Conservation (phyloP, 2,797 vertebrate genomes). For the Peromyscus attwateri region DNA sequence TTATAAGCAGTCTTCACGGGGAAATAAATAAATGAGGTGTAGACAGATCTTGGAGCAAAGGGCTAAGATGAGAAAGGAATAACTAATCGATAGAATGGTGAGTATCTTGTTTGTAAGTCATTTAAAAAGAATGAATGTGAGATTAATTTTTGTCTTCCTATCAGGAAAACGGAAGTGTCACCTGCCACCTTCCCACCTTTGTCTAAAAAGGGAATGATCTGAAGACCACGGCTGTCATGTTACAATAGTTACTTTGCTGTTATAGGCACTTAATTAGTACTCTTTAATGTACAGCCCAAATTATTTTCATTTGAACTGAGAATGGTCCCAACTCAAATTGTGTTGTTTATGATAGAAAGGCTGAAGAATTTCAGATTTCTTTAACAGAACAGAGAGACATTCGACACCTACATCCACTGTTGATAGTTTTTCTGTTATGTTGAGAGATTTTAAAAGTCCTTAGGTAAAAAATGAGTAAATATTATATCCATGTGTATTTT, state of each 20-base stretch:
- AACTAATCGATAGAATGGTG: conserved; percentile 53
- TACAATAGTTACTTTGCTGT: conserved; percentile 51
- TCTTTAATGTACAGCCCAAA: conserved; percentile 4
- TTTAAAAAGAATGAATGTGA: conserved; percentile 43
- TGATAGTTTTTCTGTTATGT: conserved; percentile 29
- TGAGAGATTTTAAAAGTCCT: neutral
- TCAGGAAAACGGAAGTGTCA: neutral
- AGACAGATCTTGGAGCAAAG: conserved; percentile 72
- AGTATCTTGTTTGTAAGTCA: conserved; percentile 69
- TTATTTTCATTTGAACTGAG: neutral
- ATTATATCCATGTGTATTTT: neutral
- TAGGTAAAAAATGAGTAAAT: conserved; percentile 1
- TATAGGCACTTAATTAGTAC: neutral
- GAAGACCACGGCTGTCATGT: neutral
- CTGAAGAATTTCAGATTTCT: conserved; percentile 50
- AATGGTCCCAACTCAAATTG: neutral
- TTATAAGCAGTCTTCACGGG: conserved; percentile 69
- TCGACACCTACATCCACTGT: conserved; percentile 26
- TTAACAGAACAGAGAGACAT: conserved; percentile 48
- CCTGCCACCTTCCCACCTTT: neutral
- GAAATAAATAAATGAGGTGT: conserved; percentile 77
- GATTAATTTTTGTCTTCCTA: conserved; percentile 52
- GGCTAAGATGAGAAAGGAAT: conserved; percentile 66
- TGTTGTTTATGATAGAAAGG: conserved; percentile 34
- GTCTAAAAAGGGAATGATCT: conserved; percentile 16